Percentiles rank a stretch among this genome's conserved stretches.
Conservation (phyloP, 2,888 invertebrate species). For the Synergus japonicus region DNA sequence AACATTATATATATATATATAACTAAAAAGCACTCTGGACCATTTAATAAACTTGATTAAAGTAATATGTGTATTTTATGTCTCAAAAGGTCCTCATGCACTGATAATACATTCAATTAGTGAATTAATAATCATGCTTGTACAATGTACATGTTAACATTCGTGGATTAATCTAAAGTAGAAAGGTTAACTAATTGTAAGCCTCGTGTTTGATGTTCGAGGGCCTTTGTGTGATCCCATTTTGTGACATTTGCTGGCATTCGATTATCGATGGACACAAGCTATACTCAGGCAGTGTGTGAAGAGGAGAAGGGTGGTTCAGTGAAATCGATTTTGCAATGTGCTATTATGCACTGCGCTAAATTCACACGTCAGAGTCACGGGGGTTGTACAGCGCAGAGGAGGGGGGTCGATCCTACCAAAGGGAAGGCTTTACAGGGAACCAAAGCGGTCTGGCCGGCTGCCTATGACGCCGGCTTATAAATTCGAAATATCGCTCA, state of each 20-base stretch:
- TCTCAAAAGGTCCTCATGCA: constrained; percentile 31
- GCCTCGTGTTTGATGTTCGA: constrained; percentile 38
- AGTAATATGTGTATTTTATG: constrained; percentile 24
- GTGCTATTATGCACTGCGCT: constrained; percentile 40
- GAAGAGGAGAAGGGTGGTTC: constrained; percentile 42
- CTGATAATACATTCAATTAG: constrained; percentile 23
- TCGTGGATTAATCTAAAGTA: constrained; percentile 21
- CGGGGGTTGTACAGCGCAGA: constrained; percentile 12
- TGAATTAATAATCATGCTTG: constrained; percentile 26
- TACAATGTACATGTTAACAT: constrained; percentile 4
- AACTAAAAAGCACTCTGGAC: background rate
- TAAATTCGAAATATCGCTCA: constrained; percentile 62
- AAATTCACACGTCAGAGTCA: constrained; percentile 42
- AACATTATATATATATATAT: background rate
- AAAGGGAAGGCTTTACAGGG: constrained; percentile 30
- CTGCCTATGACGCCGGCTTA: constrained; percentile 57
- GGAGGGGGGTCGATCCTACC: constrained; percentile 41
- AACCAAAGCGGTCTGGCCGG: constrained; percentile 57
- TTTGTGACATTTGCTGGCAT: constrained; percentile 38
- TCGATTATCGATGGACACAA: constrained; percentile 41
- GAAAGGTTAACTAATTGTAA: constrained; percentile 40
- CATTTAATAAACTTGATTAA: constrained; percentile 33
- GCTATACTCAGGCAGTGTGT: constrained; percentile 42
- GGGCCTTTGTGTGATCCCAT: constrained; percentile 35
- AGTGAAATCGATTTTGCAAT: constrained; percentile 45